Evolutionary conservation across 2,113 vertebrate genomes (phyloP).

Genomic region (Alligator sinensis): DNA sequence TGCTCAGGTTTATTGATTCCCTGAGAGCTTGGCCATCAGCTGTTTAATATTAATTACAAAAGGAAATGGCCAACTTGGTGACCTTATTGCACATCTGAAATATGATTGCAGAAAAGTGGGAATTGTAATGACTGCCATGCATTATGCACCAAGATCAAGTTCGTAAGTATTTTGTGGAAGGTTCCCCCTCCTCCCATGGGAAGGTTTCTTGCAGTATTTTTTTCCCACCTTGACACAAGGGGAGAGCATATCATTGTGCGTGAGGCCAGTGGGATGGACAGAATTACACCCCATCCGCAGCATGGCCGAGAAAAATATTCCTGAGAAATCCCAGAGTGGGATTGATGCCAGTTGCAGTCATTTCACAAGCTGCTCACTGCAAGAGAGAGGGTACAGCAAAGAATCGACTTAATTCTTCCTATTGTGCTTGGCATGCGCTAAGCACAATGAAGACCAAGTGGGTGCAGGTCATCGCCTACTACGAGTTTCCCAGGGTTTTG

Average conservation of each 20-base stretch:
- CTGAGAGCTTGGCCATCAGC: accelerated
- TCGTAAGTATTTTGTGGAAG: conserved; percentile 39
- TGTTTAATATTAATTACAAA: conserved; percentile 48
- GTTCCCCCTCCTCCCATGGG: neutral
- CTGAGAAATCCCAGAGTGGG: neutral
- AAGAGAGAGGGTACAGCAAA: conserved; percentile 1
- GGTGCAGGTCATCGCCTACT: conserved; percentile 76
- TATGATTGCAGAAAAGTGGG: conserved; percentile 12
- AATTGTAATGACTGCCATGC: neutral
- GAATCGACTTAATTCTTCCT: conserved; percentile 44
- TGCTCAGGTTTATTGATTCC: conserved; percentile 10
- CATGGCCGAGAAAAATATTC: neutral
- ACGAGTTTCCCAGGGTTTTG: conserved; percentile 68
- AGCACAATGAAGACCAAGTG: conserved; percentile 60
- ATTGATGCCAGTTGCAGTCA: neutral
- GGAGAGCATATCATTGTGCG: conserved; percentile 37
- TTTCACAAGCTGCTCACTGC: neutral
- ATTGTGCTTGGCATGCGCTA: conserved; percentile 49
- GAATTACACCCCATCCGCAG: conserved; percentile 55
- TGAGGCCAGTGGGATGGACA: conserved; percentile 55
- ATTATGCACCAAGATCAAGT: conserved; percentile 24
- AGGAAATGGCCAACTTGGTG: neutral
- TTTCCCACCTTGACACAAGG: conserved; percentile 62
- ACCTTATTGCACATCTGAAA: conserved; percentile 14
- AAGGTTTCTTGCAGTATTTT: conserved; percentile 48